Evolutionary conservation across 2,113 vertebrate genomes (phyloP), one percentile per base, ranked within the genome.

Genomic region (Synchiropus splendidus): DNA sequence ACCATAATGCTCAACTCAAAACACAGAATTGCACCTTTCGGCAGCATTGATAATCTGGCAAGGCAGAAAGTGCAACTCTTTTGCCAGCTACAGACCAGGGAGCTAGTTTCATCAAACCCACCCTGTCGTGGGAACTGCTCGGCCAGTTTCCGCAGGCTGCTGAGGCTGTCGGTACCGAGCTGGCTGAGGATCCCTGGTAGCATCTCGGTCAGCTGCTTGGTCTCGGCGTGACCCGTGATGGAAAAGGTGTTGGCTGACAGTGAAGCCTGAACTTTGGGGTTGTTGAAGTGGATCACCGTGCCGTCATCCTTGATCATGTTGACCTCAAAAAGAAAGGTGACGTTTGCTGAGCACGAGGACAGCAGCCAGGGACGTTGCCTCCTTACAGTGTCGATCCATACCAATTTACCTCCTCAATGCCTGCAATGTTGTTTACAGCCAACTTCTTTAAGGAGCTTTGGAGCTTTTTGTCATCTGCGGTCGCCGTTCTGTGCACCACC

Each of bases 301-400:
- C 95, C 95, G 39, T 98, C 95, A 15, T 98, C 93, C 84, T 95
- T 98, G 59, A 98, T 98, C 94, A 98, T 98, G 74, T 98, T 98
- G 76, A 98, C 95, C 95, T 98, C 6, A 15, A 1, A 4, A 5
- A 4, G 8, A 8, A 27, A 27, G 8, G 21, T n/a, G n/a, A n/a
- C n/a, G n/a, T n/a, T n/a, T n/a, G n/a, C 21, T 27, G 21, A 5
- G 8, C n/a, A n/a, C n/a, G n/a, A n/a, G n/a, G n/a, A n/a, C n/a
- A n/a, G n/a, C n/a, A n/a, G n/a, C n/a, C n/a, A n/a, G n/a, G n/a
- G n/a, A n/a, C n/a, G n/a, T n/a, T n/a, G n/a, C n/a, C 8, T 27
- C 8, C 8, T 27, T 27, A 5, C 21, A 27, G n/a, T n/a, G n/a
- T n/a, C n/a, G n/a, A n/a, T n/a, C n/a, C n/a, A n/a, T n/a, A n/a